Evolutionary conservation across 2,888 invertebrate species (phyloP), one percentile per base, ranked within the genome.

Genomic region (Drosophila leonis): DNA sequence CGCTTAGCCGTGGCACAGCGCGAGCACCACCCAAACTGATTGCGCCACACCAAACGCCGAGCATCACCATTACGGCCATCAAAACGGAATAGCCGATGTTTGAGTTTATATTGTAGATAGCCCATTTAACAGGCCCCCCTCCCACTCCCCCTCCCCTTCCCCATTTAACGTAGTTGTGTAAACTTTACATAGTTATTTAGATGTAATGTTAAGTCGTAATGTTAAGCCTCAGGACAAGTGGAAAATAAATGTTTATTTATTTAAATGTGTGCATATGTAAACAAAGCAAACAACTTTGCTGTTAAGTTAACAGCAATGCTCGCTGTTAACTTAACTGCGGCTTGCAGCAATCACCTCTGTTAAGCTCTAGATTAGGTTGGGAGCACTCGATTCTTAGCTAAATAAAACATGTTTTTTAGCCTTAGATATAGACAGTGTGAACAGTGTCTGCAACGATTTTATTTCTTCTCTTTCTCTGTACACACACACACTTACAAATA

Each of bases 61-160:
- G 84, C 72, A 92, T 93, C 61, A 93, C 93, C 35, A 92, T 93
- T 52, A 93, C 93, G 35, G 90, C 93, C 52, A 93, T 93, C 18
- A 93, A 93, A 54, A 29, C 90, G 63, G 84, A 84, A 80, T 92
- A 68, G 33, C 39, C 42, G 27, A 33, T 15, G 29, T 24, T 37
- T 39, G 37, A 44, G 48, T 27, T 41, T 42, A 48, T 51, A 48
- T 46, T 85, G 74, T 83, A 86, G 78, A 88, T 85, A 83, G 56
- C 49, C 24, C 24, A 18, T 37, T 51, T 63, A 52, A n/a, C n/a
- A n/a, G n/a, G n/a, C n/a, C n/a, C n/a, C n/a, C n/a, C n/a, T n/a
- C n/a, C 33, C 39, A n/a, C 12, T 12, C 48, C 48, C 44, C 10
- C 18, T 33, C 13, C 31, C 18, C 44, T 24, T n/a, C 27, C n/a